Conservation (phyloP, 2,888 invertebrate species). For the Dryobotodes eremita region DNA sequence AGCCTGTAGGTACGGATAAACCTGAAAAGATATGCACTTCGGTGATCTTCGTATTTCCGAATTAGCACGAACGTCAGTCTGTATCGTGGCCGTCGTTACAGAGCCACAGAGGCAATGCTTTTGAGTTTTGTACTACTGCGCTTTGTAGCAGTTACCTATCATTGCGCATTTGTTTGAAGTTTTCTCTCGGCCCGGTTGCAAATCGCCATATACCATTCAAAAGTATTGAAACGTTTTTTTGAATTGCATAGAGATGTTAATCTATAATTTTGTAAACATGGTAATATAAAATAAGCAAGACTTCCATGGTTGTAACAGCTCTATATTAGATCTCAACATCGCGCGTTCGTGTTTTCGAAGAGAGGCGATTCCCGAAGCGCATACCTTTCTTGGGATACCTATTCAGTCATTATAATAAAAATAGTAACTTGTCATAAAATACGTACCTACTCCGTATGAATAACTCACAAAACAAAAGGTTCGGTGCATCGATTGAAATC, state of each 20-base stretch:
- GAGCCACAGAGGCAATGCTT: background rate
- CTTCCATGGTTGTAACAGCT: background rate
- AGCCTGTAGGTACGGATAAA: background rate
- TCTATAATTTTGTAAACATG: background rate
- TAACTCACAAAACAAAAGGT: slow-evolving; percentile 24
- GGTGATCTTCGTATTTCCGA: background rate
- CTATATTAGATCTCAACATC: background rate
- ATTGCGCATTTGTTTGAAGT: background rate
- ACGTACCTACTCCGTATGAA: slow-evolving; percentile 12
- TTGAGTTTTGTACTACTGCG: no score
- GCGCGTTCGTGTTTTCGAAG: no score
- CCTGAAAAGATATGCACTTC: background rate
- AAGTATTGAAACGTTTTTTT: background rate
- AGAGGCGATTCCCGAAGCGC: background rate
- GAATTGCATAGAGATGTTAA: background rate
- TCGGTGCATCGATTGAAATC: slow-evolving; percentile 26
- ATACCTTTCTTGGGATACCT: background rate
- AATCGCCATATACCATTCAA: background rate
- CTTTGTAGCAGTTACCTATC: background rate
- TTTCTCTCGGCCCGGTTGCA: background rate
- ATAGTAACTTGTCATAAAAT: slow-evolving; percentile 30
- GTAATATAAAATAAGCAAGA: background rate
- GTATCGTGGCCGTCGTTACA: no score
- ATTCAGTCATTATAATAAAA: slow-evolving; percentile 22
- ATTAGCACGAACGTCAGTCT: background rate